These are phyloP conservation scores for Melinaea marsaeus DNA, from an alignment of 2,888 invertebrate species.

Conservation along the genomic window DNA sequence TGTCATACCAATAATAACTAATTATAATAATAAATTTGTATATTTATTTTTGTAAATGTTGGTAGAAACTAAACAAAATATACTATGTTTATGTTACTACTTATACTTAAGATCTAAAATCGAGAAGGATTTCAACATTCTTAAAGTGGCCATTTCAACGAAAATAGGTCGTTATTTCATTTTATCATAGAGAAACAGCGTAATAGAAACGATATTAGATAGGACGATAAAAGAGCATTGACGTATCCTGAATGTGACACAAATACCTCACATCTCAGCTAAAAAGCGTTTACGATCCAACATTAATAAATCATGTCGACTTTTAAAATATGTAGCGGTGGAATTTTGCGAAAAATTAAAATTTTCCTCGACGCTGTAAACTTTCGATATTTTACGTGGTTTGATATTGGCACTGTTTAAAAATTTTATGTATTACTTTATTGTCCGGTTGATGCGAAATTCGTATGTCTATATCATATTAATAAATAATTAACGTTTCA, in stretches of 20 bases:
- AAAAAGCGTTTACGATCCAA: slow-evolving; percentile 57
- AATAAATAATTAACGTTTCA: slow-evolving; percentile 16
- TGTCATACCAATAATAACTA: background rate
- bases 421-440: slow-evolving; percentile 27
- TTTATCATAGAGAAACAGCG: slow-evolving; percentile 27
- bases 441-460: slow-evolving; percentile 25
- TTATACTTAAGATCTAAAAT: slow-evolving; percentile 9
- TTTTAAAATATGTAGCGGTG: slow-evolving; percentile 61
- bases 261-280: slow-evolving; percentile 52
- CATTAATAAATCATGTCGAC: slow-evolving; percentile 67
- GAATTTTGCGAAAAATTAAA: slow-evolving; percentile 61
- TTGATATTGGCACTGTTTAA: slow-evolving; percentile 43
- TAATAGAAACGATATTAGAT: slow-evolving; percentile 31
- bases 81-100: background rate
- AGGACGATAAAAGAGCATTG: slow-evolving; percentile 40
- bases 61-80: background rate
- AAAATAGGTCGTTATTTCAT: slow-evolving; percentile 24
- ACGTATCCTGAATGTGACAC: slow-evolving; percentile 44
- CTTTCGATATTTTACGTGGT: slow-evolving; percentile 63
- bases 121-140: slow-evolving; percentile 18
- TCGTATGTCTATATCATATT: slow-evolving; percentile 16
- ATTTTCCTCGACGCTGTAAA: slow-evolving; percentile 58
- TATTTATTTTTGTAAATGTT: background rate
- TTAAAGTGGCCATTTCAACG: slow-evolving; percentile 22
- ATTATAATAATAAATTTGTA: background rate